Percentiles rank a stretch among this genome's conserved stretches.
Evolutionary conservation across 1,140 invertebrate genomes (phyloP).

Genomic region (Panagrolaimus sp.): DNA sequence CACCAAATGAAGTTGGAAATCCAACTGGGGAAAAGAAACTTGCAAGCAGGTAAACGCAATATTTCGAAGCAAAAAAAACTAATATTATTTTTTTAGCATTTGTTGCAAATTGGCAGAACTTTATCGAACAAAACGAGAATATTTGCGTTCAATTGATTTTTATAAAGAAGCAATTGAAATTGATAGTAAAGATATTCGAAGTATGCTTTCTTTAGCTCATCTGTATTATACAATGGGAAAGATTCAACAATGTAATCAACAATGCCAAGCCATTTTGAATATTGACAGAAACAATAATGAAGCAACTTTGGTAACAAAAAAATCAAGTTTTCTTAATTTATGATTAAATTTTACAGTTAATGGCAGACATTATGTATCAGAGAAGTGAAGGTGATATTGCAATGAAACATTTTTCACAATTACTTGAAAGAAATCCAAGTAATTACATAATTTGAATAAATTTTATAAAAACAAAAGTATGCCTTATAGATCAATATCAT

Average conservation of each 20-base stretch:
- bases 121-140: constrained; percentile 66
- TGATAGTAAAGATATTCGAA: constrained; percentile 25
- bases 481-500: constrained; percentile 58
- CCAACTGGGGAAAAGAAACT: constrained; percentile 66
- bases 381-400: constrained; percentile 87
- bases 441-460: not conserved
- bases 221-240: constrained; percentile 60
- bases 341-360: constrained; percentile 65
- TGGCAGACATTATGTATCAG: constrained; percentile 87
- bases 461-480: too few species aligned
- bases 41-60: constrained; percentile 61
- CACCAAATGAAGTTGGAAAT: constrained; percentile 68
- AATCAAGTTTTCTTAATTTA: too few species aligned
- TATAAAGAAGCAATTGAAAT: constrained; percentile 76
- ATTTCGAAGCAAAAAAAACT: constrained; percentile 1
- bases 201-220: constrained; percentile 48
- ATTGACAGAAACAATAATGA: constrained; percentile 81
- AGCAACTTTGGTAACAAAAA: constrained; percentile 69
- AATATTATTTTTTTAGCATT: constrained; percentile 63
- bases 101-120: constrained; percentile 70
- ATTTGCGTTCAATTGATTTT: constrained; percentile 70
- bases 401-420: constrained; percentile 80
- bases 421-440: constrained; percentile 68
- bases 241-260: constrained; percentile 76
- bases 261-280: constrained; percentile 74